phyloP scores from a whole-genome alignment of 92 coral and sea anemone species.

The Phymanthus crucifer region DNA sequence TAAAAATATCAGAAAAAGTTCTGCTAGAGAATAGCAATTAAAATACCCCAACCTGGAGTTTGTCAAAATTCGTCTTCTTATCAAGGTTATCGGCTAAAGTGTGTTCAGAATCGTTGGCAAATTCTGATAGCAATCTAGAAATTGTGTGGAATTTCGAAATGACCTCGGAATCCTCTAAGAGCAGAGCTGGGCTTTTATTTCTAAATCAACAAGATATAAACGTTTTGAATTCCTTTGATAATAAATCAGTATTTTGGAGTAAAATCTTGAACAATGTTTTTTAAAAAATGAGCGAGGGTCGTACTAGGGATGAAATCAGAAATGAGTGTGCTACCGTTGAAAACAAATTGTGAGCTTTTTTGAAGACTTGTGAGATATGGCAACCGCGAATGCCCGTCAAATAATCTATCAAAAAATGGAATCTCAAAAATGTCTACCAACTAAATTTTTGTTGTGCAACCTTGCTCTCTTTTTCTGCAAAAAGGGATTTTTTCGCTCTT shows the following conservation, averaged over 20 bases:
- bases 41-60: neutral
- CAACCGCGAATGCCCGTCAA: too few species aligned
- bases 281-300: neutral
- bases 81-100: neutral
- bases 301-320: neutral
- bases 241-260: neutral
- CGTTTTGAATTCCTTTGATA: slow-evolving; percentile 6
- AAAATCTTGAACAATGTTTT: neutral
- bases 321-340: too few species aligned
- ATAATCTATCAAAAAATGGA: neutral
- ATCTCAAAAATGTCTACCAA: neutral
- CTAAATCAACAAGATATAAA: neutral
- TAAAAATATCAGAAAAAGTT: too few species aligned
- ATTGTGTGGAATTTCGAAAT: neutral
- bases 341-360: too few species aligned
- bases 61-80: neutral
- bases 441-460: too few species aligned
- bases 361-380: too few species aligned
- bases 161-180: neutral
- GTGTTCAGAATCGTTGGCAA: neutral
- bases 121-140: slow-evolving; percentile 8
- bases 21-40: too few species aligned
- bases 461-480: too few species aligned
- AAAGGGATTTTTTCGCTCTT: too few species aligned
- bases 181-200: neutral